Base-by-base conservation (phyloP, 1,140 invertebrate genomes). In the Zaprionus inermis region DNA sequence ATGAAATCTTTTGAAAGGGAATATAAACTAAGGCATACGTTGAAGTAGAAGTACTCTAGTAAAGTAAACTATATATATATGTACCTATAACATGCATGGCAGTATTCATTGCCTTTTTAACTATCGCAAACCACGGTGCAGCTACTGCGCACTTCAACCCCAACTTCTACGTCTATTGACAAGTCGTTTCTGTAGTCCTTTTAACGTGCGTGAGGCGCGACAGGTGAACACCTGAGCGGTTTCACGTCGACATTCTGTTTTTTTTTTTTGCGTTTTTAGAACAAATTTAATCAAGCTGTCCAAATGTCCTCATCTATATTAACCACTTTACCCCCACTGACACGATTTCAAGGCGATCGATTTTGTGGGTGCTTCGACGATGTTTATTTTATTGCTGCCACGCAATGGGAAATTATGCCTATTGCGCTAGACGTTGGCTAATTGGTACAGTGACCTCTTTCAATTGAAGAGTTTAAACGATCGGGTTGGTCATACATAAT, bases 401-500 rank as follows among this genome's bases (percentile, higher is more conserved):
- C 12, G 14, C 52, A 55, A 28, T 41, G 54, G 56, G 32, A 69
- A 65, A 46, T 79, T 68, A 70, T 72, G 75, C 41, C 51, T 75
- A 75, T 51, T 41, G 54, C 54, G 30, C 28, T 55, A 61, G 30
- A 9, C 30, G 9, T 38, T 32, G 51, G 28, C 55, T 83, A 89
- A 89, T 89, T 89, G 80, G 65, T 72, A 63, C 63, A 72, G 64
- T 67, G 78, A 89, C 81, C 84, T 81, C 49, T 69, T 24, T 56
- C 59, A 76, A 90, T 84, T 90, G 72, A 71, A 81, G 68, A 76
- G 85, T 85, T 89, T 78, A 90, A 71, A 59, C 67, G 61, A 65
- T 71, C 56, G 52, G 38, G 22, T 38, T 58, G 28, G 10, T 46
- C 38, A 10, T 44, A 36, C 56, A 32, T 55, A 46, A 60, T 60